These are phyloP conservation scores for Isoperla grammatica DNA, from an alignment of 2,888 invertebrate genomes.

Conservation along the genomic window DNA sequence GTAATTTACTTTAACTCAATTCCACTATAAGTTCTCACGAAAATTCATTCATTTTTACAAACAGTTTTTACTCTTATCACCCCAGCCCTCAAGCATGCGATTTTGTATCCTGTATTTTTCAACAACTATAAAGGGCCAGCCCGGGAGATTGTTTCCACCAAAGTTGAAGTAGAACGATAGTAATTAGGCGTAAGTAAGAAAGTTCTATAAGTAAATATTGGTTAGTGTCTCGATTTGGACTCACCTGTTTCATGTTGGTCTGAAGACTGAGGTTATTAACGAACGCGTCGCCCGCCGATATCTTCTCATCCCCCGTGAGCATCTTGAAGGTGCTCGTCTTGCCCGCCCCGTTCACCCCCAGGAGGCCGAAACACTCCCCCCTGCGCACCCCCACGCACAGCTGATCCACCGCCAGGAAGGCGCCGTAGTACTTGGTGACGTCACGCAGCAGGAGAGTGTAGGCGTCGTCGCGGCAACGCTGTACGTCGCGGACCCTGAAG, in stretches of 20 bases:
- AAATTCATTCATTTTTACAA: no score
- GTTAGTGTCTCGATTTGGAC: no score
- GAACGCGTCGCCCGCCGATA: slow-evolving; percentile 65
- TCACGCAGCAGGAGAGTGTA: slow-evolving; percentile 33
- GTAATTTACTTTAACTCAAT: no score
- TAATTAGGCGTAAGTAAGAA: no score
- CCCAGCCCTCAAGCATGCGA: no score
- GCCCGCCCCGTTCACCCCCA: slow-evolving; percentile 83
- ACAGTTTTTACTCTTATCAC: no score
- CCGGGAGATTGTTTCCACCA: no score
- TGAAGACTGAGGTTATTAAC: slow-evolving; percentile 50
- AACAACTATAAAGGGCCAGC: no score
- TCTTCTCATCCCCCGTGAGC: slow-evolving; percentile 75
- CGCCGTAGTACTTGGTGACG: slow-evolving; percentile 70
- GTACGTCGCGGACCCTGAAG: slow-evolving; percentile 32
- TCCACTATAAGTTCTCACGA: no score
- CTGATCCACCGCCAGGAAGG: slow-evolving; percentile 72
- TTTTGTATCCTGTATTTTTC: no score
- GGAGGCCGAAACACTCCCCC: slow-evolving; percentile 73
- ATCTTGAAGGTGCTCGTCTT: slow-evolving; percentile 87
- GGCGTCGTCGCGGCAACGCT: slow-evolving; percentile 28
- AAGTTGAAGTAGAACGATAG: no score
- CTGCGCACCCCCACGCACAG: slow-evolving; percentile 56
- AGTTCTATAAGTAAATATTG: no score
- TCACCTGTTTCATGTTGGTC: slow-evolving; percentile 36